Evolutionary conservation across 1,140 invertebrate species (phyloP).

Genomic region (Drosophila santomea): DNA sequence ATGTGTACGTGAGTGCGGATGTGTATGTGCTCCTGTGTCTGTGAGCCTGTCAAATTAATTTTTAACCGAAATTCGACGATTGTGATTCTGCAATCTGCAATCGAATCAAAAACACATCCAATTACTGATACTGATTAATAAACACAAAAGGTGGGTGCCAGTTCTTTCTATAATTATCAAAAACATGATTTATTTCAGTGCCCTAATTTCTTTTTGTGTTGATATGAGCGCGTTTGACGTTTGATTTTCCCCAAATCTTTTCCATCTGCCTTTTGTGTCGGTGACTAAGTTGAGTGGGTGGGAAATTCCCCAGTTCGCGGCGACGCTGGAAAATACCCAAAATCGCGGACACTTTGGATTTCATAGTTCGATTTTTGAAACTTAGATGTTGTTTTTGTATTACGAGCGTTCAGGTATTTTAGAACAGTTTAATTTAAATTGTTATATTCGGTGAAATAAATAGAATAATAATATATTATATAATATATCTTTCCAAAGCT

Average conservation of each 20-base stretch:
- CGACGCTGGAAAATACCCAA: conserved; percentile 1
- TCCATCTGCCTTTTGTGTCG: conserved; percentile 46
- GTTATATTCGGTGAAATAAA: too few relatives aligned
- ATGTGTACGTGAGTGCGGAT: conserved; percentile 12
- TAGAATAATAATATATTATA: too few relatives aligned
- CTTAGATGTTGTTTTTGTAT: not conserved
- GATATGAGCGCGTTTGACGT: conserved; percentile 29
- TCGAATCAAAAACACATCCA: conserved; percentile 32
- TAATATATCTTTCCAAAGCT: too few relatives aligned
- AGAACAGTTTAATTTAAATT: too few relatives aligned
- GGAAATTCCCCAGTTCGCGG: conserved; percentile 12
- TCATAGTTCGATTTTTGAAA: not conserved
- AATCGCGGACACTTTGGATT: not conserved
- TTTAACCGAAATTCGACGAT: conserved; percentile 33
- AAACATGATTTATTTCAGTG: conserved; percentile 27
- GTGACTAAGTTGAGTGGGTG: conserved; percentile 32
- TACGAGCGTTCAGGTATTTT: not conserved
- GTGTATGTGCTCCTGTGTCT: conserved; percentile 3
- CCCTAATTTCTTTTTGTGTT: conserved; percentile 34
- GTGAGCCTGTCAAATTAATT: conserved; percentile 37
- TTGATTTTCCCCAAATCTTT: conserved; percentile 21
- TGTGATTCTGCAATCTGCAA: conserved; percentile 18
- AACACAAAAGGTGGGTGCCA: conserved; percentile 45
- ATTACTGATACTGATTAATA: conserved; percentile 57
- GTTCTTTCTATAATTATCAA: conserved; percentile 22